Base-by-base conservation (phyloP, 2,113 vertebrate species). In the Dolichallabes microphthalmus region DNA sequence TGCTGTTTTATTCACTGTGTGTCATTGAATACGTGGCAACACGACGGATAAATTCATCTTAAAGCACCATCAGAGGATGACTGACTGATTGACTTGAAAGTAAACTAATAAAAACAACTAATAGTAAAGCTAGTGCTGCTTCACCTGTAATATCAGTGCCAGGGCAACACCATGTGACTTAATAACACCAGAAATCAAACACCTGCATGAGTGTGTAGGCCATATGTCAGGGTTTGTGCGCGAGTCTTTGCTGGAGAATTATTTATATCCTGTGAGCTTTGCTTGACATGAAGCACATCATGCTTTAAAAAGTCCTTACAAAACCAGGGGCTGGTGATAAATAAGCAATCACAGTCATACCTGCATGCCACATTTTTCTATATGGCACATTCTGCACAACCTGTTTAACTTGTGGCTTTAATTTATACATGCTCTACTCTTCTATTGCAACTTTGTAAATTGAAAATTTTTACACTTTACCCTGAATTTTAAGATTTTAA, bases 1-100 rank as follows among this genome's bases (percentile, higher is more conserved):
- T 0, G 25, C 14, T 30, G 19, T 30, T 55, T 17, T 57, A 57
- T 77, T 27, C 17, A 0, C 2, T 77, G 17, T 11, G 10, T 20
- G 4, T 32, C 9, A 32, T 12, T 55, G 75, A 77, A 77, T 77
- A 77, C 75, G 75, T 77, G 75, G 75, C 75, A 77, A 32, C 52
- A 30, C 8, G 15, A 57, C 17, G n/a, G 50, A 15, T 57, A 10
- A 32, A 19, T 57, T 15, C 32, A 32, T 57, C 52, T 57, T 77
- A 77, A 77, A 77, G 52, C 55, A 57, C 55, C 27, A 77, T 15
- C 17, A 77, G 27, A 6, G 12, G 2, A 1, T 75, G 73, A 53
- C 13, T 57, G n/a, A 77, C 25, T 53, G 50, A 8, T 61, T 8
- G 13, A 1, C 1, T 76, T 53, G n/a, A 55, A 55, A 17, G 25